Conservation (phyloP, 2,888 invertebrate genomes). For the Apeira syringaria region DNA sequence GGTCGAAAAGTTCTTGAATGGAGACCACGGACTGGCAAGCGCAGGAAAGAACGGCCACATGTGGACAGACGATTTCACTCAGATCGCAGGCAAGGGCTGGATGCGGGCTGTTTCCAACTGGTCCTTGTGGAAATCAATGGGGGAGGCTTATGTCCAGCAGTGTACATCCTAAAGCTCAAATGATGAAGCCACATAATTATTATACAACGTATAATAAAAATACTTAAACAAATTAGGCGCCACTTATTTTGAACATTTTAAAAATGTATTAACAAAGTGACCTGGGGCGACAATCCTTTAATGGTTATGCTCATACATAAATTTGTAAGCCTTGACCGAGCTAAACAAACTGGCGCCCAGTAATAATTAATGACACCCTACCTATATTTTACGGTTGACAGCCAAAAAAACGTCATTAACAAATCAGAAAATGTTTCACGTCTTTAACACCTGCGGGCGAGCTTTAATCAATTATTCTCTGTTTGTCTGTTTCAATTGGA, state of each 20-base stretch:
- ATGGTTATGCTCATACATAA: slow-evolving; percentile 75
- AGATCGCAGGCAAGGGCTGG: too few species aligned
- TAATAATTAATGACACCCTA: slow-evolving; percentile 76
- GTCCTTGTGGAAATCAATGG: too few species aligned
- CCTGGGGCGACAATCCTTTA: slow-evolving; percentile 73
- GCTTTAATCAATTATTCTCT: slow-evolving; percentile 21
- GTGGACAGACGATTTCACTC: too few species aligned
- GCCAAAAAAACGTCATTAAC: slow-evolving; percentile 64
- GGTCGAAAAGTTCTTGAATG: too few species aligned
- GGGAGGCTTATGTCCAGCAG: too few species aligned
- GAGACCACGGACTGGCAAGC: too few species aligned
- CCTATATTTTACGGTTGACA: slow-evolving; percentile 75
- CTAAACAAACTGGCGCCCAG: slow-evolving; percentile 72
- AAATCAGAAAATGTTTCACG: slow-evolving; percentile 54
- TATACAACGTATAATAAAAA: too few species aligned
- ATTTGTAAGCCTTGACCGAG: slow-evolving; percentile 71
- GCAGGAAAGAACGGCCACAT: too few species aligned
- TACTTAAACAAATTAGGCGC: too few species aligned
- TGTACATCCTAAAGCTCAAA: too few species aligned
- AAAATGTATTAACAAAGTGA: slow-evolving; percentile 38
- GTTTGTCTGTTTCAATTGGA: slow-evolving; percentile 7
- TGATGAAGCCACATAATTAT: too few species aligned
- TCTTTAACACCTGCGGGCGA: slow-evolving; percentile 59
- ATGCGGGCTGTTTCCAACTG: too few species aligned
- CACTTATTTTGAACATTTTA: background rate